These are phyloP conservation scores for Centrocercus urophasianus DNA, from an alignment of 2,113 vertebrate genomes.

Conservation along the genomic window DNA sequence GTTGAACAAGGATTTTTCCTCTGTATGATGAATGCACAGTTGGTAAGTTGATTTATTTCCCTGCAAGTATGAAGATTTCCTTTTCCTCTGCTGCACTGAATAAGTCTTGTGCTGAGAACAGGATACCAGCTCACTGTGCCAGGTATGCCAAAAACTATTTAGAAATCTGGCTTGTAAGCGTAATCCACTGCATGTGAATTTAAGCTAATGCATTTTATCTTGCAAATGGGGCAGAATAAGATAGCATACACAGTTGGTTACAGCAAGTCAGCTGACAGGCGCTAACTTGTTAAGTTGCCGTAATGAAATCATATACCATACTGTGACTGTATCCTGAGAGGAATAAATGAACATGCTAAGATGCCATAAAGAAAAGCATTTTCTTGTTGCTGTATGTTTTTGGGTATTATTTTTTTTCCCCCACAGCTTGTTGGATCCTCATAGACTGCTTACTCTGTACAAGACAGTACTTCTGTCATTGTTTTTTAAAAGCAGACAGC, in stretches of 20 bases:
- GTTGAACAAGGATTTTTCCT: conserved; percentile 3
- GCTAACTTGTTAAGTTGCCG: conserved; percentile 30
- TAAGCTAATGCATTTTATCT: conserved; percentile 34
- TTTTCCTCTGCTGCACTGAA: neutral
- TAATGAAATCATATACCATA: neutral
- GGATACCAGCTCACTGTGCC: neutral
- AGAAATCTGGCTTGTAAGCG: neutral
- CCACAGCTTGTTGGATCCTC: neutral
- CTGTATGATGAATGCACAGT: neutral
- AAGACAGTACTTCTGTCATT: neutral
- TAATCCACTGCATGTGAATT: conserved; percentile 19
- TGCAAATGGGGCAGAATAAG: neutral
- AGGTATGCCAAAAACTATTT: conserved; percentile 49
- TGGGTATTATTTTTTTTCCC: neutral
- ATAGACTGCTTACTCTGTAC: conserved; percentile 17
- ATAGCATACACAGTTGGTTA: neutral
- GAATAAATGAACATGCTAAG: conserved; percentile 10
- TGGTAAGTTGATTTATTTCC: conserved; percentile 3
- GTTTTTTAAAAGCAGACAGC: conserved; percentile 24
- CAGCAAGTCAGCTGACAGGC: conserved; percentile 35
- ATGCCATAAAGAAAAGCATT: conserved; percentile 3
- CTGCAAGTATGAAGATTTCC: neutral
- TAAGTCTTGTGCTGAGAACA: neutral
- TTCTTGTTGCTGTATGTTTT: neutral
- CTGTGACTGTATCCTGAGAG: conserved; percentile 16